A percentile compares a stretch with the other conserved stretches of the same genome.
phyloP scores from a whole-genome alignment of 2,888 invertebrate species.

The Noctua janthe region DNA sequence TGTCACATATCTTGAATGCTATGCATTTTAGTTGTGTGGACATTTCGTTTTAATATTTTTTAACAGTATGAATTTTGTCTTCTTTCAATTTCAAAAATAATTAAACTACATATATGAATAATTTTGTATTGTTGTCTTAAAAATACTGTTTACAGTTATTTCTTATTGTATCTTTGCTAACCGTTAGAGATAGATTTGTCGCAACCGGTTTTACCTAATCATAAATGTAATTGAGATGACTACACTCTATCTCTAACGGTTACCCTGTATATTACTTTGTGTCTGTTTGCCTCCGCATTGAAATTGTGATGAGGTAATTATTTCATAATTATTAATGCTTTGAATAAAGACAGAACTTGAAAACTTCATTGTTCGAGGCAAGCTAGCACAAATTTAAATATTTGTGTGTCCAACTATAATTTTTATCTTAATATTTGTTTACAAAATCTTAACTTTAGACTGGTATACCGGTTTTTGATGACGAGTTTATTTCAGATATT shows the following conservation, averaged over 20 bases:
- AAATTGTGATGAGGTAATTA: not conserved
- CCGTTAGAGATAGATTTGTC: not conserved
- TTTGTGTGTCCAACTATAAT: slow-evolving; percentile 17
- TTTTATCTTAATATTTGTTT: slow-evolving; percentile 32
- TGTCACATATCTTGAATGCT: slow-evolving; percentile 12
- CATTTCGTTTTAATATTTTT: slow-evolving; percentile 13
- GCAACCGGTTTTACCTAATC: not conserved
- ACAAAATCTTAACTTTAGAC: slow-evolving; percentile 42
- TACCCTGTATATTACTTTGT: slow-evolving; percentile 33
- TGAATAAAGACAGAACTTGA: not conserved
- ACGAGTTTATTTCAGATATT: slow-evolving; percentile 37
- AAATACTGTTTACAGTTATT: not conserved
- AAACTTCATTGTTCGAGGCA: slow-evolving; percentile 26
- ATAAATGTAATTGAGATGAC: not conserved
- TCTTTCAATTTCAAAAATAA: slow-evolving; percentile 12
- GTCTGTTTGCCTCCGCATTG: slow-evolving; percentile 35
- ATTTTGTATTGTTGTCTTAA: slow-evolving; percentile 10
- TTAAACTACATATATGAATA: not conserved
- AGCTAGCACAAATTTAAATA: slow-evolving; percentile 44
- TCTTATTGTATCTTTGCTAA: slow-evolving; percentile 6
- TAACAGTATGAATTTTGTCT: slow-evolving; percentile 3
- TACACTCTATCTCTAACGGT: not conserved
- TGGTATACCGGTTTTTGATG: slow-evolving; percentile 39
- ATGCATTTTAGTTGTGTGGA: slow-evolving; percentile 23
- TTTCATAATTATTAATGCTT: not conserved